Conservation (phyloP, 1,140 invertebrate species). For the Liolophura sinensis region DNA sequence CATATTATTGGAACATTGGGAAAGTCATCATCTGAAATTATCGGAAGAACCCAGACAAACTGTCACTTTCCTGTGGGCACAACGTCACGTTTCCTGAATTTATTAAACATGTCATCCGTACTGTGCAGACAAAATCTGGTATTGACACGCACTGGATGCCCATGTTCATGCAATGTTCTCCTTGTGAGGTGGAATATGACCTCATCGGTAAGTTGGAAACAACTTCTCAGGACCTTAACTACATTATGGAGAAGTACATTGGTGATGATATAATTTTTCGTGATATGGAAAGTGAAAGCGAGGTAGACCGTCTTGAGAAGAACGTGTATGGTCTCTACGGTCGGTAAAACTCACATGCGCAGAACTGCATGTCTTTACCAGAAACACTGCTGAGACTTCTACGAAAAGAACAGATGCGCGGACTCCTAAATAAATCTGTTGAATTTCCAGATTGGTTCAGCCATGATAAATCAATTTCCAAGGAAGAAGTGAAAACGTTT, state of each 20-base stretch:
- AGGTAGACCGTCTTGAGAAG: constrained; percentile 8
- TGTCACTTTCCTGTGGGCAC: constrained; percentile 37
- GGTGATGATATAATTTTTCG: constrained; percentile 19
- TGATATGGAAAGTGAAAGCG: constrained; percentile 22
- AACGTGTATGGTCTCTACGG: constrained; percentile 1
- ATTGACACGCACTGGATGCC: constrained; percentile 43
- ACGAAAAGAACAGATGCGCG: constrained; percentile 15
- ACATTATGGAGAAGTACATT: constrained; percentile 33
- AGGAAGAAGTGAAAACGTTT: too few relatives aligned
- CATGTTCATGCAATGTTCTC: constrained; percentile 41
- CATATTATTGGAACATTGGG: constrained; percentile 35
- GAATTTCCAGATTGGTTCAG: constrained; percentile 8
- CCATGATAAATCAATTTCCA: too few relatives aligned
- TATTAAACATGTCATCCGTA: constrained; percentile 40
- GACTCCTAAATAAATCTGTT: constrained; percentile 11
- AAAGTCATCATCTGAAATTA: constrained; percentile 34
- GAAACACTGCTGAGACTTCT: constrained; percentile 11
- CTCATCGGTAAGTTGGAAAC: constrained; percentile 48
- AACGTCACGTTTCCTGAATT: constrained; percentile 49
- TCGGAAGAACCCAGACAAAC: constrained; percentile 23
- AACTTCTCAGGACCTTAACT: constrained; percentile 37
- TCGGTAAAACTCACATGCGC: not conserved
- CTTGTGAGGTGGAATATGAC: constrained; percentile 42
- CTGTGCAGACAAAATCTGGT: constrained; percentile 28
- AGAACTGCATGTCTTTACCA: constrained; percentile 10